Conservation (phyloP, 2,888 invertebrate genomes). For the Lingula anatina region DNA sequence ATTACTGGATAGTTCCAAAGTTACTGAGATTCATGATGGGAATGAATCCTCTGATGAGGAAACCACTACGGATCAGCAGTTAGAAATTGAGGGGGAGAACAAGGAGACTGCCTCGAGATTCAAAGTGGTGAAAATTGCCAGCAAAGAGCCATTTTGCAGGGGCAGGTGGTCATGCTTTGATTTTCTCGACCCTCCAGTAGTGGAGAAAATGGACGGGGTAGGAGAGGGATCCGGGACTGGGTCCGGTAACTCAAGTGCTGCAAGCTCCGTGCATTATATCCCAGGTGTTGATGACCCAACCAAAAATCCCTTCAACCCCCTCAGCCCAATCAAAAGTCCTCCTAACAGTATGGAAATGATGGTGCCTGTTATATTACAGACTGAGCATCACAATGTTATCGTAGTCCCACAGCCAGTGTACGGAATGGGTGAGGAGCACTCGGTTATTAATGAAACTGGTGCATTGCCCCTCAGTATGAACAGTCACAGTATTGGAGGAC, state of each 20-base stretch:
- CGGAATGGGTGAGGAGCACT: too few species aligned
- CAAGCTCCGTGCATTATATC: constrained; percentile 46
- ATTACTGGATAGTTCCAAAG: constrained; percentile 64
- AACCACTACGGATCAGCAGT: constrained; percentile 1
- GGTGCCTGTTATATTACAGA: too few species aligned
- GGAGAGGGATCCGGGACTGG: constrained; percentile 18
- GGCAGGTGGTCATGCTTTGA: constrained; percentile 95
- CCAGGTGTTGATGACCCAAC: constrained; percentile 45
- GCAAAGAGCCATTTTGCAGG: constrained; percentile 86
- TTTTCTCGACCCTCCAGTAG: constrained; percentile 78
- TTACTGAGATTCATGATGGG: constrained; percentile 63
- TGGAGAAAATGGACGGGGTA: too few species aligned
- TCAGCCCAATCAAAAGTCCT: too few species aligned
- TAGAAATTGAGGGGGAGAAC: constrained; percentile 21
- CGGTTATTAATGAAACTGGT: too few species aligned
- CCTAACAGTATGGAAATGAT: too few species aligned
- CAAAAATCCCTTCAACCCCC: too few species aligned
- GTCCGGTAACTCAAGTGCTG: constrained; percentile 46
- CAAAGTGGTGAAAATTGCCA: constrained; percentile 92
- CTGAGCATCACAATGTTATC: too few species aligned
- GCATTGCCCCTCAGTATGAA: too few species aligned
- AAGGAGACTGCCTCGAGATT: constrained; percentile 60
- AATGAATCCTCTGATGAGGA: constrained; percentile 18
- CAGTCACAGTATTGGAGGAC: too few species aligned
- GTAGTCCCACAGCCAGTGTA: too few species aligned